Conservation (phyloP, 2,797 vertebrate species). For the Heteromormyrus szaboi region DNA sequence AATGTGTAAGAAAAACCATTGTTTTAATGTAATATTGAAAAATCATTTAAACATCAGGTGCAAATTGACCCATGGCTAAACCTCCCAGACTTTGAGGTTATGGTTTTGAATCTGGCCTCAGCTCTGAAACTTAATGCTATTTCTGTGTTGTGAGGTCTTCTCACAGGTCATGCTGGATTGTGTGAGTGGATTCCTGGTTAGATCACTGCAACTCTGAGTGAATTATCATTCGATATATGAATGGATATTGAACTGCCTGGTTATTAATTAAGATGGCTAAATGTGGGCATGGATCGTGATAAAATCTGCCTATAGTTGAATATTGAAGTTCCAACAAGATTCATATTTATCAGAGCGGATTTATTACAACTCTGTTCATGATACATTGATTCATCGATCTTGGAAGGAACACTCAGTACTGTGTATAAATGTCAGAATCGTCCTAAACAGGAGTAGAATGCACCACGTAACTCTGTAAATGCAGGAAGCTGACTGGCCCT, state of each 20-base stretch:
- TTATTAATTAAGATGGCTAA: not conserved
- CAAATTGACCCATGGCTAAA: not conserved
- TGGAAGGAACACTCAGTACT: not conserved
- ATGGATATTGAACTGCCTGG: not conserved
- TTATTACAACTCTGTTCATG: not conserved
- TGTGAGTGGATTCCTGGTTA: not conserved
- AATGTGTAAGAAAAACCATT: not conserved
- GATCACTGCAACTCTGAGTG: not conserved
- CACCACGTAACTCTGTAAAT: not conserved
- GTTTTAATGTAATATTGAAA: not conserved
- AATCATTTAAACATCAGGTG: not conserved
- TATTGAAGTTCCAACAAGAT: not conserved
- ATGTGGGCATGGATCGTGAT: not conserved
- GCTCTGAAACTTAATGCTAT: not conserved
- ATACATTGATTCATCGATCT: constrained; percentile 11
- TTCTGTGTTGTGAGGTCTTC: not conserved
- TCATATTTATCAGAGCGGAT: not conserved
- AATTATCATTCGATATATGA: not conserved
- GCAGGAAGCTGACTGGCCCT: constrained; percentile 33
- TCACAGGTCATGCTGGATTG: not conserved
- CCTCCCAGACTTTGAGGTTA: not conserved
- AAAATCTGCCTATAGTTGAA: not conserved
- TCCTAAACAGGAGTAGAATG: not conserved
- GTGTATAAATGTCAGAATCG: not conserved
- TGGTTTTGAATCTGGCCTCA: not conserved